phyloP scores from a whole-genome alignment of 1,140 invertebrate genomes.

The Ericerus pela region DNA sequence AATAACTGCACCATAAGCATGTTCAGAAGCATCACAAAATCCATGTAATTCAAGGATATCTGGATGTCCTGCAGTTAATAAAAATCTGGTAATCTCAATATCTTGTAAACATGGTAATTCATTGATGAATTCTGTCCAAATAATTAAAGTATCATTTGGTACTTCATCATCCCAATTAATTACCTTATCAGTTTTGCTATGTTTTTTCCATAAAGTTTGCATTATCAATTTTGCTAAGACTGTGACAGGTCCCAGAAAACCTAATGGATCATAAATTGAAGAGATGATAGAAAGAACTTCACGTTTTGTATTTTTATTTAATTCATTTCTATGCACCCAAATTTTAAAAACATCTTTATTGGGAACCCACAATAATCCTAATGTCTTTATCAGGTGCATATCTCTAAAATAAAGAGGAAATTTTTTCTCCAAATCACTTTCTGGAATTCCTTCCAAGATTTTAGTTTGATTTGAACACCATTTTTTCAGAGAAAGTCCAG shows the following conservation, averaged over 20 bases:
- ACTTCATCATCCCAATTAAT: conserved; percentile 16
- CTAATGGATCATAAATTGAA: conserved; percentile 25
- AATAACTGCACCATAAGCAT: conserved; percentile 27
- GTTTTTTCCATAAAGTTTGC: conserved; percentile 19
- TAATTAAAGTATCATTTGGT: not conserved
- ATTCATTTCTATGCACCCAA: not conserved
- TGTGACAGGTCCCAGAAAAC: conserved; percentile 23
- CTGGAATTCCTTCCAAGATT: not conserved
- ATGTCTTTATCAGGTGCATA: conserved; percentile 3
- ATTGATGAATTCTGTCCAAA: not conserved
- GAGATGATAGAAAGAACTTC: conserved; percentile 20
- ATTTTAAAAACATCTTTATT: conserved; percentile 1
- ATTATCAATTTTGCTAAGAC: conserved; percentile 20
- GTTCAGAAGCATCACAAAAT: conserved; percentile 29
- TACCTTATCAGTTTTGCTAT: not conserved
- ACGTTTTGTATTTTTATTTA: conserved; percentile 11
- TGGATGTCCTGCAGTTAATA: not conserved
- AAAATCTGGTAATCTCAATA: conserved; percentile 6
- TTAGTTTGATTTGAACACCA: not conserved
- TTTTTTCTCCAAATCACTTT: not conserved
- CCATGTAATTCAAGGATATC: conserved; percentile 20
- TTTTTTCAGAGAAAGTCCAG: conserved; percentile 14
- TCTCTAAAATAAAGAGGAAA: not conserved
- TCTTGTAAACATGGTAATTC: conserved; percentile 5
- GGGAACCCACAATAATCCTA: conserved; percentile 13